phyloP scores from a whole-genome alignment of 2,113 vertebrate species.

The Copsychus sechellarum region DNA sequence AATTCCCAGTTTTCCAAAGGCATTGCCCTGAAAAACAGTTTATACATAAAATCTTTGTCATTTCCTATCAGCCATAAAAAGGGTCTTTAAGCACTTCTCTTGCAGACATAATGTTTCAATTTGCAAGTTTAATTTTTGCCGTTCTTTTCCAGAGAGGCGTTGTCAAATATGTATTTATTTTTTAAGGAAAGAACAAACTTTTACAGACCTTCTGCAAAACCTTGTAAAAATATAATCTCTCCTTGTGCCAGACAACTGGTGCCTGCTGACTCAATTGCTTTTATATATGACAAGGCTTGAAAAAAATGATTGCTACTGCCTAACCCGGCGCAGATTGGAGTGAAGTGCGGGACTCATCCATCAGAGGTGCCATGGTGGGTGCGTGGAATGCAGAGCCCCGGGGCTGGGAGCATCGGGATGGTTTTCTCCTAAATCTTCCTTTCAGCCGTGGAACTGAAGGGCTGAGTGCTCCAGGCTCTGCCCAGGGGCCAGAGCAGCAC shows the following conservation, averaged over 20 bases:
- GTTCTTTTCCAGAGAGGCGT: background rate
- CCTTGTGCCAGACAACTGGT: slow-evolving; percentile 70
- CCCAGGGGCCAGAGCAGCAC: background rate
- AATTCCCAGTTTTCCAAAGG: background rate
- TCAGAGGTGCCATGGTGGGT: slow-evolving; percentile 53
- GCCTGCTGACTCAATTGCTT: slow-evolving; percentile 78
- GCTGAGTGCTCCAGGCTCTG: background rate
- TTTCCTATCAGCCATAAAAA: background rate
- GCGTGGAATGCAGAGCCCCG: background rate
- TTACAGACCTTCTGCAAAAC: slow-evolving; percentile 73
- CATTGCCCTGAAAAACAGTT: background rate
- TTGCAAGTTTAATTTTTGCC: slow-evolving; percentile 44
- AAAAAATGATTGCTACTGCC: slow-evolving; percentile 68
- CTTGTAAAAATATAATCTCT: slow-evolving; percentile 68
- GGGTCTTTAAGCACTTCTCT: background rate
- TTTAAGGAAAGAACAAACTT: slow-evolving; percentile 66
- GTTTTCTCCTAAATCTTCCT: background rate
- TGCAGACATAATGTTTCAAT: slow-evolving; percentile 25
- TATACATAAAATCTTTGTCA: background rate
- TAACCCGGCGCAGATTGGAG: slow-evolving; percentile 69
- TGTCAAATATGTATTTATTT: slow-evolving; percentile 41
- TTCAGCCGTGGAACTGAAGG: background rate
- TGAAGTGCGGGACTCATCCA: slow-evolving; percentile 65
- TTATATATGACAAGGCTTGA: slow-evolving; percentile 73
- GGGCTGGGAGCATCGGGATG: background rate